phyloP scores from a whole-genome alignment of 2,888 invertebrate genomes.

The Entomobrya multifasciata region DNA sequence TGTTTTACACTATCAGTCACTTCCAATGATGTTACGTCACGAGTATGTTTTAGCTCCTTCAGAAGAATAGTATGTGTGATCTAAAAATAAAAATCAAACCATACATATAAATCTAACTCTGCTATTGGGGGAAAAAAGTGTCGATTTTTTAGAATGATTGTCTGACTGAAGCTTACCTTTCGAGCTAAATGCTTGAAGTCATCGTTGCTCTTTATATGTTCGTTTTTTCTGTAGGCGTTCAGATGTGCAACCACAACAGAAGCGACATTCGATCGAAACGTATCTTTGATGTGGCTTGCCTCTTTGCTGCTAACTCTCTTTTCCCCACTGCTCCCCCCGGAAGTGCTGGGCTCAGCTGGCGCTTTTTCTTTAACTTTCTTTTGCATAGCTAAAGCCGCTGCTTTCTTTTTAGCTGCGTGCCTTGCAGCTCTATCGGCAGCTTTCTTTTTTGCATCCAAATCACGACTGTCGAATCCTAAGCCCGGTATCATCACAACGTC shows the following conservation, averaged over 20 bases:
- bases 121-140: too few species aligned
- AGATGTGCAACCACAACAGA: slow-evolving; percentile 92
- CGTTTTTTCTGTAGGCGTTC: slow-evolving; percentile 91
- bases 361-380: slow-evolving; percentile 63
- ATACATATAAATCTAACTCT: too few species aligned
- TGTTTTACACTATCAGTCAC: slow-evolving; percentile 95
- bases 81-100: slow-evolving; percentile 83
- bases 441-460: slow-evolving; percentile 51
- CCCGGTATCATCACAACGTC: slow-evolving; percentile 62
- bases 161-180: slow-evolving; percentile 86
- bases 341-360: slow-evolving; percentile 35
- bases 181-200: slow-evolving; percentile 97
- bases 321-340: neutral
- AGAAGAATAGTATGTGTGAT: slow-evolving; percentile 96
- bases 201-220: slow-evolving; percentile 92
- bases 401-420: slow-evolving; percentile 72
- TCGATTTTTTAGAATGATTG: too few species aligned
- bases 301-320: slow-evolving; percentile 63
- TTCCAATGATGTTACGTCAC: slow-evolving; percentile 90
- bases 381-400: slow-evolving; percentile 61
- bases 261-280: slow-evolving; percentile 88
- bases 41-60: slow-evolving; percentile 96
- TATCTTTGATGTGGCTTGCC: slow-evolving; percentile 86
- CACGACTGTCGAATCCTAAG: slow-evolving; percentile 59
- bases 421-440: slow-evolving; percentile 57